Evolutionary conservation across 2,113 vertebrate species (phyloP), one percentile per base, ranked within the genome.

Genomic region (rabbit (Oryctolagus cuniculus)): DNA sequence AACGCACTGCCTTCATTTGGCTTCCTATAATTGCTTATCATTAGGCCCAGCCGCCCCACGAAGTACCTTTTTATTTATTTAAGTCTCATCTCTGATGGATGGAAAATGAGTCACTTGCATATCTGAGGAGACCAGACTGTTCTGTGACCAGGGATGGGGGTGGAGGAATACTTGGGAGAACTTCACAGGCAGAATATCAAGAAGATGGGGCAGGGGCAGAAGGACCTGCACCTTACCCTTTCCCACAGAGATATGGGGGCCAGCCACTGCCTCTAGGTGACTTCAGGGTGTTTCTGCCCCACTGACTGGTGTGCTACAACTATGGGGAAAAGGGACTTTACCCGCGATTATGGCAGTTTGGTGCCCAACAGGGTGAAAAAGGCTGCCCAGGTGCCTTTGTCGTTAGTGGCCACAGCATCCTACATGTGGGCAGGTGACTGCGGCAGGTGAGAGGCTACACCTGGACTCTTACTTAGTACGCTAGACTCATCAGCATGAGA

Each of bases 1-100:
- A 98, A 98, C 98, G 98, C 98, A 87, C 98, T 97, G 98, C 97
- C 98, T 98, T 98, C 98, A 98, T 98, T 98, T 98, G 97, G 98
- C 98, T 98, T 98, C 98, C 98, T 97, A 96, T 98, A 98, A 98
- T 99, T 99, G 98, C 98, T 99, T 98, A 99, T 99, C 98, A 98
- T 99, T 98, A 98, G 98, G 98, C 98, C 98, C 98, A 98, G 98
- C 98, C 98, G 96, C 97, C 98, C 98, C 96, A 95, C 92, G 97
- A 98, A 98, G 98, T 97, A 98, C 97, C 98, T 98, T 98, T 98
- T 98, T 98, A 98, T 98, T 98, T 98, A 98, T 98, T 98, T 98
- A 98, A 98, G 97, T 97, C 98, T 98, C 98, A 97, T 98, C 98
- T 98, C 97, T 98, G 98, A 98, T 97, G 98, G 98, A 98, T 98